A percentile compares a stretch with the other conserved stretches of the same genome.
Conservation (phyloP, 2,113 vertebrate genomes). For the Gopherus evgoodei region DNA sequence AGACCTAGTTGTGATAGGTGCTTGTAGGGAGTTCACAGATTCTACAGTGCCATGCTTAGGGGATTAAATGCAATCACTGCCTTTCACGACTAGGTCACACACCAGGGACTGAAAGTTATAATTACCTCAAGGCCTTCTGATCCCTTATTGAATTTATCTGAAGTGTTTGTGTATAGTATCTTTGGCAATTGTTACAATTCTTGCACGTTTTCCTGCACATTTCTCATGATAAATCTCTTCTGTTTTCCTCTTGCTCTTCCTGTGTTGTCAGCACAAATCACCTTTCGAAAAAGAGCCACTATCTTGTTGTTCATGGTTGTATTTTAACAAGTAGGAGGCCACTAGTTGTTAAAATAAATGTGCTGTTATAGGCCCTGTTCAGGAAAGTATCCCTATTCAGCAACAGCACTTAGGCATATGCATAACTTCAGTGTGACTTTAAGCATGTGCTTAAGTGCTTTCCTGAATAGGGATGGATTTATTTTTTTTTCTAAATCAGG, state of each 20-base stretch:
- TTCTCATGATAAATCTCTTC: slow-evolving; percentile 9
- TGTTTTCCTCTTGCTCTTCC: not conserved
- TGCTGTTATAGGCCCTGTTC: not conserved
- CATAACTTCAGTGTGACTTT: not conserved
- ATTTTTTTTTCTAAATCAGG: slow-evolving; percentile 31
- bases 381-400: not conserved
- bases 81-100: not conserved
- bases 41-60: not conserved
- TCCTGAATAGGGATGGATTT: not conserved
- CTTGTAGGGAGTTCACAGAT: not conserved
- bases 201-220: slow-evolving; percentile 21
- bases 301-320: not conserved
- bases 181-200: not conserved
- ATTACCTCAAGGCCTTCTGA: not conserved
- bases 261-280: not conserved
- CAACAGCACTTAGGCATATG: not conserved
- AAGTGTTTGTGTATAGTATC: slow-evolving; percentile 36
- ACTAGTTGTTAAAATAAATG: slow-evolving; percentile 6
- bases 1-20: not conserved
- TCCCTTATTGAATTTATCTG: not conserved
- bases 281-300: not conserved
- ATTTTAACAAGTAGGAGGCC: slow-evolving; percentile 7
- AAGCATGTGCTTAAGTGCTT: slow-evolving; percentile 24
- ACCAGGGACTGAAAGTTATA: not conserved
- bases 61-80: rapidly evolving